Percentiles rank a stretch among this genome's conserved stretches.
Evolutionary conservation across 2,797 vertebrate genomes (phyloP).

Genomic region (Chelidonichthys spinosus): DNA sequence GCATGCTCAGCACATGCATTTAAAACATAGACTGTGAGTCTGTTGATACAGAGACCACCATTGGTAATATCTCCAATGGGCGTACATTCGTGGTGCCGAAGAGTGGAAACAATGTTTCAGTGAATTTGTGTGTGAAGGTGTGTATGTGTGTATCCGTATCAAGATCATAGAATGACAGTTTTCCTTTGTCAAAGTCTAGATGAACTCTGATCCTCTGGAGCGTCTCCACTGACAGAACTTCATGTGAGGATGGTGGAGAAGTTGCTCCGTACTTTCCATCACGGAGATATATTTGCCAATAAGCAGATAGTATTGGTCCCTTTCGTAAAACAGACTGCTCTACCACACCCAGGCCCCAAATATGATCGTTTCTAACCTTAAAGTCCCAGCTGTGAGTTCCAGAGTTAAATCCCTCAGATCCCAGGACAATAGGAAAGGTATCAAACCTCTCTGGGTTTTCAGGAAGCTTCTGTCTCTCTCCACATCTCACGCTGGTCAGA

Average conservation of each 20-base stretch:
- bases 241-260: neutral
- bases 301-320: neutral
- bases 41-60: neutral
- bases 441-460: slow-evolving; percentile 43
- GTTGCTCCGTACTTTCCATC: neutral
- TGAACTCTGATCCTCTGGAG: slow-evolving; percentile 27
- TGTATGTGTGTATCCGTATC: neutral
- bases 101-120: neutral
- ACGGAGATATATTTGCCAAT: fast-evolving
- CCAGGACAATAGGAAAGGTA: neutral
- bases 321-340: neutral
- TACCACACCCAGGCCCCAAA: slow-evolving; percentile 22
- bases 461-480: slow-evolving; percentile 5
- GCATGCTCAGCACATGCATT: neutral
- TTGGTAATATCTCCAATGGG: neutral
- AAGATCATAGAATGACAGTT: neutral
- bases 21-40: neutral
- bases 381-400: slow-evolving; percentile 42
- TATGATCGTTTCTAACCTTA: neutral
- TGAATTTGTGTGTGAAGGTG: neutral
- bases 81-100: fast-evolving
- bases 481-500: neutral
- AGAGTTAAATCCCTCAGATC: slow-evolving; percentile 43
- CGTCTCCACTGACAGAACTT: neutral
- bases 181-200: neutral